Conservation (phyloP, 2,113 vertebrate genomes). For the Plecturocebus donacophilus region DNA sequence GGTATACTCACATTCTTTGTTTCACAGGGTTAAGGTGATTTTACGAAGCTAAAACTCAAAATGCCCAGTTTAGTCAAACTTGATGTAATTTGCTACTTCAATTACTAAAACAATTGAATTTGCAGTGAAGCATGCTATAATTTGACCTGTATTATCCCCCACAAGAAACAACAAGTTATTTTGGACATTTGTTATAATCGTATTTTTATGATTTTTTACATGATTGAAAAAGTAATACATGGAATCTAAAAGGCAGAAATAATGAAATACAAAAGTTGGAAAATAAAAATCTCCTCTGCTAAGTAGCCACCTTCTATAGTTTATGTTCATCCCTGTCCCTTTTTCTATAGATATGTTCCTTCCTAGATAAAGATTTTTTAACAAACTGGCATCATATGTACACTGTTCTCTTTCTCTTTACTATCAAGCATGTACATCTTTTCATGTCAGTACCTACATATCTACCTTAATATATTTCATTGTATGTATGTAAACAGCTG, state of each 20-base stretch:
- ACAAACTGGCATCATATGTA: not conserved
- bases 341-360: not conserved
- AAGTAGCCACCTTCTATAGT: not conserved
- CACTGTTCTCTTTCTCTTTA: not conserved
- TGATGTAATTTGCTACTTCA: not conserved
- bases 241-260: not conserved
- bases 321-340: not conserved
- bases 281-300: not conserved
- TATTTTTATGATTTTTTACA: not conserved
- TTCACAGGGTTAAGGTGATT: not conserved
- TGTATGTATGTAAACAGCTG: not conserved
- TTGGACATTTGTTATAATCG: not conserved
- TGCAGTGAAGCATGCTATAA: not conserved
- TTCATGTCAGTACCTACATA: not conserved
- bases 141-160: not conserved
- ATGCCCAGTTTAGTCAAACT: not conserved
- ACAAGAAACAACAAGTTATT: not conserved
- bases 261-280: not conserved
- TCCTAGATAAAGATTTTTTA: not conserved
- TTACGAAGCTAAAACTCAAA: not conserved
- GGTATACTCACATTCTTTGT: not conserved
- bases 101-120: not conserved
- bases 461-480: not conserved
- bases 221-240: not conserved
- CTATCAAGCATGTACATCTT: not conserved